phyloP scores from a whole-genome alignment of 2,888 invertebrate genomes.

The Harpagoxenus sublaevis region DNA sequence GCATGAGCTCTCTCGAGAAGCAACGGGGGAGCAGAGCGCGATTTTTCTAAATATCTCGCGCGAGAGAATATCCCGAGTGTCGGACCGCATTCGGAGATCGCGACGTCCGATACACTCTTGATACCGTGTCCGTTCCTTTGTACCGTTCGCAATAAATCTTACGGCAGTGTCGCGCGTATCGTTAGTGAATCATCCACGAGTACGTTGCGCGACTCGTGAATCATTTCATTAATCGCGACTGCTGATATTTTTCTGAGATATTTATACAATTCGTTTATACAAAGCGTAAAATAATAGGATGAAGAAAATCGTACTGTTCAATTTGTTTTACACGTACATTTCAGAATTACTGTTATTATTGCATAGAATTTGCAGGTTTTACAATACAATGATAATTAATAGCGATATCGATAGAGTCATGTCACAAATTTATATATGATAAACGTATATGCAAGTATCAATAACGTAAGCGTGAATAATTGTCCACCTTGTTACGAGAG shows the following conservation, averaged over 20 bases:
- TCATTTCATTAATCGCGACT: neutral
- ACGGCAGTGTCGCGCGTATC: neutral
- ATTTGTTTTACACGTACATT: neutral
- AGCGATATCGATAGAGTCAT: conserved; percentile 2
- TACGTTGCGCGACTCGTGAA: neutral
- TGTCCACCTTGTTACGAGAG: neutral
- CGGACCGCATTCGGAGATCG: neutral
- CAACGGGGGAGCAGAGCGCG: neutral
- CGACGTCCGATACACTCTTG: neutral
- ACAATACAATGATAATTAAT: conserved; percentile 26
- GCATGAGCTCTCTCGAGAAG: neutral
- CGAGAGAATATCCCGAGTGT: neutral
- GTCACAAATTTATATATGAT: neutral
- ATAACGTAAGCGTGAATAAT: conserved; percentile 18
- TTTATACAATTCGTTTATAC: neutral
- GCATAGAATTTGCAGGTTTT: neutral
- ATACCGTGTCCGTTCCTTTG: neutral
- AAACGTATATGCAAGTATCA: neutral
- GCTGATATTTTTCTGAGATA: neutral
- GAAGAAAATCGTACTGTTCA: neutral
- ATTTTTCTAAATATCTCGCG: neutral
- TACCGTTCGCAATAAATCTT: neutral
- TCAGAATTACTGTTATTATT: neutral
- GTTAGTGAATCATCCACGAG: neutral
- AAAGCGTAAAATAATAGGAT: neutral